Conservation (phyloP, 2,888 invertebrate species). For the Hyalella azteca region DNA sequence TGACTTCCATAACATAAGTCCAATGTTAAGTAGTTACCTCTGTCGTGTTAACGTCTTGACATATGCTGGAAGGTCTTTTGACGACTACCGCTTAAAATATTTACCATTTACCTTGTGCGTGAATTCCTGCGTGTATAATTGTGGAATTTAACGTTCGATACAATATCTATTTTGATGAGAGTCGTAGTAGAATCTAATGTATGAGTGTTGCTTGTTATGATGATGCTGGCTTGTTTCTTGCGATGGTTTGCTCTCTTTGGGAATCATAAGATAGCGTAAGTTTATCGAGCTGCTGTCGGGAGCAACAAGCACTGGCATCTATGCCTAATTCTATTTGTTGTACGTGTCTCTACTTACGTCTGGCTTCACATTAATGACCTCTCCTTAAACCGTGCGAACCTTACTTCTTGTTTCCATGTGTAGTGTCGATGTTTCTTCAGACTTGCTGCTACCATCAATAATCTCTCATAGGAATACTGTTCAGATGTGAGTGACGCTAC, state of each 20-base stretch:
- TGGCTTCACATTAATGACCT: neutral
- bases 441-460: too few relatives aligned
- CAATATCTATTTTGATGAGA: slow-evolving; percentile 32
- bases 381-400: neutral
- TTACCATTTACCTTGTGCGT: neutral
- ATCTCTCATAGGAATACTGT: too few relatives aligned
- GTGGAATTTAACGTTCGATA: slow-evolving; percentile 15
- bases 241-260: neutral
- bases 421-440: neutral
- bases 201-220: slow-evolving; percentile 28
- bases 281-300: neutral
- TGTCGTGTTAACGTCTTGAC: neutral
- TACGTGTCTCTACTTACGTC: neutral
- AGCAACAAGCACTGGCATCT: neutral
- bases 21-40: neutral
- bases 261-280: neutral
- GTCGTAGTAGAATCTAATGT: slow-evolving; percentile 1
- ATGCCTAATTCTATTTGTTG: neutral
- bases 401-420: neutral
- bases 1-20: slow-evolving; percentile 19
- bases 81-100: neutral
- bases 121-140: neutral
- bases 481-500: too few relatives aligned
- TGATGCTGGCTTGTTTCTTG: neutral
- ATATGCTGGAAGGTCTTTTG: neutral